These are phyloP conservation scores for Siniperca scherzeri DNA, from an alignment of 2,797 vertebrate species.

Conservation along the genomic window DNA sequence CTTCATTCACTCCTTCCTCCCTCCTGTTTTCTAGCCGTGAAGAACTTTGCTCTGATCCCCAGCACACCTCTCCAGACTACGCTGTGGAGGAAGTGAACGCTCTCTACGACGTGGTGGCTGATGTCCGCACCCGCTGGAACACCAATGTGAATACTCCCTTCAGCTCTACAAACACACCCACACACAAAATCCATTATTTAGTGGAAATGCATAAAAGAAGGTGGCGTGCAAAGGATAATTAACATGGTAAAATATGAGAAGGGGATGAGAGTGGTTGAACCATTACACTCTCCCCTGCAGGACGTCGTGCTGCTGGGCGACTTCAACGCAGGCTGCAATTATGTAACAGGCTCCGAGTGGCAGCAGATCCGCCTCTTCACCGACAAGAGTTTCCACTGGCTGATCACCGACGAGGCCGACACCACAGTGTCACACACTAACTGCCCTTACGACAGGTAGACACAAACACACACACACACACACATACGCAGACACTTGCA, in stretches of 20 bases:
- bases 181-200: background rate
- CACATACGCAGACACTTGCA: no score
- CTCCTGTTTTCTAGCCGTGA: slow-evolving; percentile 72
- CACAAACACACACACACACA: background rate
- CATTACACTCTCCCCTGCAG: slow-evolving; percentile 66
- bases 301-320: slow-evolving; percentile 93
- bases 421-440: slow-evolving; percentile 88
- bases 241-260: fast-evolving
- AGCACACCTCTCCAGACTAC: slow-evolving; percentile 88
- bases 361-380: slow-evolving; percentile 88
- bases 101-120: slow-evolving; percentile 89
- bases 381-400: slow-evolving; percentile 90
- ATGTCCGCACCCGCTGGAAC: slow-evolving; percentile 87
- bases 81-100: slow-evolving; percentile 88
- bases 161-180: background rate
- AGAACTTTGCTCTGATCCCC: slow-evolving; percentile 88
- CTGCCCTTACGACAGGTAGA: slow-evolving; percentile 93
- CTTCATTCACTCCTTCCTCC: background rate
- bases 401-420: slow-evolving; percentile 86
- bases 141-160: slow-evolving; percentile 84
- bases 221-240: background rate
- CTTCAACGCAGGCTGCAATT: slow-evolving; percentile 91
- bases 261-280: background rate
- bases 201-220: no score
- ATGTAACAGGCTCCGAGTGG: slow-evolving; percentile 87